Percentiles rank a stretch among this genome's conserved stretches.
Conservation (phyloP, 2,797 vertebrate genomes). For the Tokudaia tokunoshimensis region DNA sequence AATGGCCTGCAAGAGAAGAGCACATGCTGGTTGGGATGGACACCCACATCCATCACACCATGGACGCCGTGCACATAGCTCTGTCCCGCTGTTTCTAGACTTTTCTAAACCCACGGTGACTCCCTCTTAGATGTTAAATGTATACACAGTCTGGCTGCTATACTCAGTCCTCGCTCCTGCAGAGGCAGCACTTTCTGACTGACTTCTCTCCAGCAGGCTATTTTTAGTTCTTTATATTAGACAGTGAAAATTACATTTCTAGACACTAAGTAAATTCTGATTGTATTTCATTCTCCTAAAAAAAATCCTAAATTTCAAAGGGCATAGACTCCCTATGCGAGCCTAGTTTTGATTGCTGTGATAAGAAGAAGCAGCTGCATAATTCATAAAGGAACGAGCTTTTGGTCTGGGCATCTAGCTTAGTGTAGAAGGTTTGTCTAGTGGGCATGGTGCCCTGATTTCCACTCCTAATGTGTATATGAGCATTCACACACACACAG, state of each 20-base stretch:
- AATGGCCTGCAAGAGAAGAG: neutral
- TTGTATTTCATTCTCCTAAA: neutral
- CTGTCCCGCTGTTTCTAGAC: neutral
- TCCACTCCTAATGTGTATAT: neutral
- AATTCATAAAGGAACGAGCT: neutral
- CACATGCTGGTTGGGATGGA: neutral
- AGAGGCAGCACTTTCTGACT: neutral
- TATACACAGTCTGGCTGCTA: too few relatives aligned
- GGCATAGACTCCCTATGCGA: neutral
- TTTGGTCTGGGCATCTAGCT: neutral
- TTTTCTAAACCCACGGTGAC: neutral
- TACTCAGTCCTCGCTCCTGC: too few relatives aligned
- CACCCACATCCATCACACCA: neutral
- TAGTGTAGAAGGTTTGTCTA: neutral
- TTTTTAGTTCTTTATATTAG: conserved; percentile 11
- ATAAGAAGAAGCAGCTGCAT: neutral
- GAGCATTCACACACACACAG: neutral
- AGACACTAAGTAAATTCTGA: neutral
- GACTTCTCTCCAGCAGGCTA: neutral
- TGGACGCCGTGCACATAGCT: too few relatives aligned
- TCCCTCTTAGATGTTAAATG: neutral
- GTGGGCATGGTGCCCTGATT: neutral
- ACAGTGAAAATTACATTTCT: neutral
- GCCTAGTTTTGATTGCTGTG: neutral
- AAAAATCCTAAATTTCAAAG: neutral